Base-by-base conservation (phyloP, 2,797 vertebrate species). In the Podargus strigoides region DNA sequence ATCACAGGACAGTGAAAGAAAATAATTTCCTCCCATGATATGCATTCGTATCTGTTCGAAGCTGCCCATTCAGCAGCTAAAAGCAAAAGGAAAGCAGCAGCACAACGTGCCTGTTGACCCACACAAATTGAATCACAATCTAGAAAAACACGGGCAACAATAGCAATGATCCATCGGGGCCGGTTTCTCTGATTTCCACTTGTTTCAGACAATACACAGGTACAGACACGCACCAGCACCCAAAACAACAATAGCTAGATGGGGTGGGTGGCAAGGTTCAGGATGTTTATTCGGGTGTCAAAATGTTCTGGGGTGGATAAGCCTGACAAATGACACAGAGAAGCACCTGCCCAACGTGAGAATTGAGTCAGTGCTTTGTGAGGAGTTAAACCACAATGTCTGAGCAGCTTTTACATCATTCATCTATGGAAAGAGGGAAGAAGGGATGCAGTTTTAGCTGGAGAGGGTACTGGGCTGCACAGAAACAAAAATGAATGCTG, bases 81-180 rank as follows among this genome's bases (percentile, higher is more conserved):
- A 97, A 95, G 64, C 86, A 96, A 96, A 93, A 72, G 82, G 91
- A 94, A 97, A 97, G 93, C 64, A 74, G 91, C 58, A 91, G 78
- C 58, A 93, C 70, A 81, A 30, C 89, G 42, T 47, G 60, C 52
- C 74, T 84, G 53, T 87, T 89, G 68, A 72, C 74, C 76, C 92
- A 91, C 79, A 95, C 91, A 94, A 96, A 97, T 75, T 46, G 94
- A 96, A 93, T 70, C 76, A 79, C 86, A 46, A 85, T 97, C 97
- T 92, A 97, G 97, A 97, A 97, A 96, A 96, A 93, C 91, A 93
- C 81, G 0, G 0, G 44, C 79, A 87, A 97, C 96, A 97, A 97
- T 95, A 96, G 94, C 9, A 0, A 74, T 75, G 79, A 94, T 92
- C 78, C 87, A 90, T 49, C 14, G 1, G 27, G 89, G 74, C 36